A percentile compares a stretch with the other conserved stretches of the same genome.
Conservation (phyloP, 2,888 invertebrate genomes). For the Agriopis leucophaearia region DNA sequence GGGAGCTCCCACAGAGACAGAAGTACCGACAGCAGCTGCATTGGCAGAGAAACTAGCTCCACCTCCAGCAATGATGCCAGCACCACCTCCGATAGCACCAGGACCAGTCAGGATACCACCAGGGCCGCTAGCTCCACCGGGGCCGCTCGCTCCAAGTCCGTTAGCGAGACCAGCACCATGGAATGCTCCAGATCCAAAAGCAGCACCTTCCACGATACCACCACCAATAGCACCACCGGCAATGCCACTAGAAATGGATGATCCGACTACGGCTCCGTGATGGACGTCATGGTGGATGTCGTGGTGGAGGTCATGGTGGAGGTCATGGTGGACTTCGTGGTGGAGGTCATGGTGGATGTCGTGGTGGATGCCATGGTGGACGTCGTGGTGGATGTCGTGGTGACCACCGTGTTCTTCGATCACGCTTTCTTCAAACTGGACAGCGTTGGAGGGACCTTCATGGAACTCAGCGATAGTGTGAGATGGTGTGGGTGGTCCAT, state of each 20-base stretch:
- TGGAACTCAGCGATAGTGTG: slow-evolving; percentile 41
- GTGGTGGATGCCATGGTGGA: slow-evolving; percentile 26
- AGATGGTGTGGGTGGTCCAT: slow-evolving; percentile 56
- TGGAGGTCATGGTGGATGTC: slow-evolving; percentile 31
- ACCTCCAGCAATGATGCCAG: slow-evolving; percentile 5
- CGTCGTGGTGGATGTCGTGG: slow-evolving; percentile 28
- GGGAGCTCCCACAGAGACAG: slow-evolving; percentile 57
- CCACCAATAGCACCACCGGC: slow-evolving; percentile 25
- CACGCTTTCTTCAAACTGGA: slow-evolving; percentile 47
- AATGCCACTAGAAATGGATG: slow-evolving; percentile 21
- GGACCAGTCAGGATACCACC: slow-evolving; percentile 21
- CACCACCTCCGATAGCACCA: slow-evolving; percentile 12
- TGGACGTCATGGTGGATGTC: slow-evolving; percentile 26
- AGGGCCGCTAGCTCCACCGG: slow-evolving; percentile 20
- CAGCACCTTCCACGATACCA: slow-evolving; percentile 16
- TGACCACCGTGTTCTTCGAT: slow-evolving; percentile 49
- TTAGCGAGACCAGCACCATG: slow-evolving; percentile 17
- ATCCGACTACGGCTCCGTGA: slow-evolving; percentile 22
- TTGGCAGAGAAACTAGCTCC: background rate
- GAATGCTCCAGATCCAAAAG: slow-evolving; percentile 17
- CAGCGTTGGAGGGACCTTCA: slow-evolving; percentile 22
- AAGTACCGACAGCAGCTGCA: slow-evolving; percentile 31
- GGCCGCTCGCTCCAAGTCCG: slow-evolving; percentile 23
- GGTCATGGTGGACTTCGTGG: slow-evolving; percentile 23
- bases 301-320: slow-evolving; percentile 24